These are phyloP conservation scores for Anguilla marmorata DNA, from an alignment of 2,797 vertebrate genomes.

Conservation along the genomic window DNA sequence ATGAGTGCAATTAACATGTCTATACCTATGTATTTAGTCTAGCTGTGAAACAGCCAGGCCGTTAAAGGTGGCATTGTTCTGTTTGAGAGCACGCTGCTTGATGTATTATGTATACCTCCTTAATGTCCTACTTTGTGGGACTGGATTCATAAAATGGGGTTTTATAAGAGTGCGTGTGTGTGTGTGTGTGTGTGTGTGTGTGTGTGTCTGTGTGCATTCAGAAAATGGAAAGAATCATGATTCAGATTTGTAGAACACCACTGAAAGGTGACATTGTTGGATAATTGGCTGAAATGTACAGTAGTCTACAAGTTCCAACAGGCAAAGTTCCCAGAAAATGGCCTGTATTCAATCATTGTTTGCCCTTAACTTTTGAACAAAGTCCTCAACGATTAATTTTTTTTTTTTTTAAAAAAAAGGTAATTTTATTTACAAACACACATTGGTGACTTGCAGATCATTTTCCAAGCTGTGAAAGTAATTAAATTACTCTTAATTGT, in stretches of 20 bases:
- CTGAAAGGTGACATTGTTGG: background rate
- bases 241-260: background rate
- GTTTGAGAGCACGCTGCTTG: background rate
- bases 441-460: background rate
- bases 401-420: background rate
- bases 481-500: background rate
- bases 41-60: slow-evolving; percentile 12
- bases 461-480: background rate
- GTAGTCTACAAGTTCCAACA: background rate
- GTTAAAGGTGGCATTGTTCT: slow-evolving; percentile 10
- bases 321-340: background rate
- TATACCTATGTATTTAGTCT: slow-evolving; percentile 18
- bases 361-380: background rate
- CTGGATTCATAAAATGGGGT: background rate
- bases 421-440: background rate
- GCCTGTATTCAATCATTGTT: background rate
- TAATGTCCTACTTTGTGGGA: background rate
- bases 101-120: background rate
- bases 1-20: background rate
- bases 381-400: background rate
- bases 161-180: background rate
- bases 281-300: background rate
- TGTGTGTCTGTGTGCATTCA: background rate
- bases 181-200: background rate
- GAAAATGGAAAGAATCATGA: background rate